Evolutionary conservation across 2,888 invertebrate species (phyloP).

Genomic region (Pediacus dermestoides): DNA sequence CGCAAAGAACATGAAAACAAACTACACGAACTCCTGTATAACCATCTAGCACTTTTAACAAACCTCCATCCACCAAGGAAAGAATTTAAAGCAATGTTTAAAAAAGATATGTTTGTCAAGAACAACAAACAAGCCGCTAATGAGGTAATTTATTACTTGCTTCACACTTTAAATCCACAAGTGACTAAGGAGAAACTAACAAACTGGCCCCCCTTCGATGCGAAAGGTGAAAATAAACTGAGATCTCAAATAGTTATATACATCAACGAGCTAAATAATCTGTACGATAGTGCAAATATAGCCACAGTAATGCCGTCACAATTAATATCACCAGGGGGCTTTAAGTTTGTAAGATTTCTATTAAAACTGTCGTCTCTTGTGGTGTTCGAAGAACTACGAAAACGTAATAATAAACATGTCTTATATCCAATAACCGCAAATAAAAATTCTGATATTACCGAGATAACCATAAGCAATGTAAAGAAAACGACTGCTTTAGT

Average conservation of each 20-base stretch:
- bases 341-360: constrained; percentile 41
- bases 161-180: constrained; percentile 38
- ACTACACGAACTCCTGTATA: constrained; percentile 38
- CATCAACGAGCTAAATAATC: constrained; percentile 37
- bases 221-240: constrained; percentile 40
- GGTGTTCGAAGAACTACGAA: constrained; percentile 32
- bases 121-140: constrained; percentile 44
- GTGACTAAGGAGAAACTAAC: constrained; percentile 37
- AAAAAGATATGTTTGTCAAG: constrained; percentile 45
- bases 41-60: constrained; percentile 38
- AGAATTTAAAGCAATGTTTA: constrained; percentile 38
- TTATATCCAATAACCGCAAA: constrained; percentile 19
- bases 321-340: constrained; percentile 44
- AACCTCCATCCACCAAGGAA: constrained; percentile 33
- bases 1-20: constrained; percentile 31
- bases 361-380: constrained; percentile 44
- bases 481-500: constrained; percentile 23
- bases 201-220: constrained; percentile 40
- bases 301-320: constrained; percentile 42
- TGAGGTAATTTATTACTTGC: constrained; percentile 41
- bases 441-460: constrained; percentile 17
- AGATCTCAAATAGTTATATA: constrained; percentile 39
- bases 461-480: constrained; percentile 25
- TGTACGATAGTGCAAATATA: constrained; percentile 39
- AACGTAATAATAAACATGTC: constrained; percentile 16